Evolutionary conservation across 2,797 vertebrate genomes (phyloP), one percentile per base, ranked within the genome.

Genomic region (Sebastes melanostomus): DNA sequence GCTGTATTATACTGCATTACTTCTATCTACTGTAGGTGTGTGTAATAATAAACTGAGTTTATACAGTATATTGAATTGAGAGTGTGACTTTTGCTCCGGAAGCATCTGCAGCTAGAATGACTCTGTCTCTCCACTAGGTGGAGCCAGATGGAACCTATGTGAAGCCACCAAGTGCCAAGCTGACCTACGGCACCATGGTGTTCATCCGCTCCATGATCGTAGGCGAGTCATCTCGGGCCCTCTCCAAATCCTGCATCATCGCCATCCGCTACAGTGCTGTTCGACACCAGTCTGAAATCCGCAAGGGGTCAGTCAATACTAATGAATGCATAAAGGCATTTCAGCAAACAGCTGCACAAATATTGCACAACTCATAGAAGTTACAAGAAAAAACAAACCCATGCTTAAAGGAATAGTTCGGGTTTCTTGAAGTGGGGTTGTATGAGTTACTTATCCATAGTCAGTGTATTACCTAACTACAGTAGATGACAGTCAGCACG

Each of bases 111-210:
- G 30, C 58, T 11, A 75, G 2, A 81, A n/a, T 81, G 27, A 79
- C 9, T 75, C 2, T 76, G 6, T 79, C 65, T 62, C 12, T 54
- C 81, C 74, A 66, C 77, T 74, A 99, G 98, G 97, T 99, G 90
- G 97, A 97, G 88, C 97, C 97, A 60, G 97, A 99, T 32, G 98
- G 98, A 54, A 97, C 95, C 0, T 99, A 99, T 0, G 69, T 97
- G 92, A 98, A 98, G 56, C 98, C 98, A 2, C 86, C 98, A 12
- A 99, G 96, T 86, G 94, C 97, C 92, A 99, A 99, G 90, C 95
- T 99, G 86, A 99, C 98, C 2, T 99, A 99, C 0, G 98, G 98
- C 66, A 99, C 98, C 88, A 99, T 99, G 98, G 98, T 99, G 78
- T 99, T 99, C 54, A 96, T 99, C 91, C 96, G 98, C 29, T 97